Percentiles rank a stretch among this genome's conserved stretches.
These are phyloP conservation scores for Akabosia matsudoensis DNA, from an alignment of 1,140 invertebrate genomes.

Conservation along the genomic window DNA sequence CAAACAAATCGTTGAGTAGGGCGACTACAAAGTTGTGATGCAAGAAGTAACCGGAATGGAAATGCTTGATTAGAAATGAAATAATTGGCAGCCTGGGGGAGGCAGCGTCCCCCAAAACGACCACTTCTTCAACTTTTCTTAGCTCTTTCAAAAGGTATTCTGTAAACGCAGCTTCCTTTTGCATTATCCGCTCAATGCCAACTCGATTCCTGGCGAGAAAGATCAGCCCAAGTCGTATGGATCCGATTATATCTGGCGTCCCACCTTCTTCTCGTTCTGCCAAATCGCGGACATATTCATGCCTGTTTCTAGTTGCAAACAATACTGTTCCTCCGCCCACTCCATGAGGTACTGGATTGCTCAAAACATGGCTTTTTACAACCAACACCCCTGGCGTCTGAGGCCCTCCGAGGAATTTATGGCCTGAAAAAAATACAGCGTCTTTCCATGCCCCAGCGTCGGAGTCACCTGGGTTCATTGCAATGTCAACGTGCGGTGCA, in stretches of 20 bases:
- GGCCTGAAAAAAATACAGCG: conserved; percentile 6
- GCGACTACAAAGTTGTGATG: conserved; percentile 86
- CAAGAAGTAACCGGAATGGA: conserved; percentile 57
- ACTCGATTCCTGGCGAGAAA: conserved; percentile 80
- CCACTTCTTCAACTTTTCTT: background rate
- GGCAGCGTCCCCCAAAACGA: background rate
- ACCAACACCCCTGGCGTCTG: conserved; percentile 56
- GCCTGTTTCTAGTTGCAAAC: conserved; percentile 57
- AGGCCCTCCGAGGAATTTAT: conserved; percentile 15
- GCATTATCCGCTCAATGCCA: conserved; percentile 67
- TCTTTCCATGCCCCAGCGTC: background rate
- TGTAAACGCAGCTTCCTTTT: conserved; percentile 61
- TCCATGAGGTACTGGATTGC: conserved; percentile 55
- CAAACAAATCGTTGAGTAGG: conserved; percentile 84
- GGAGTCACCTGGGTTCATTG: background rate
- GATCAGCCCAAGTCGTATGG: conserved; percentile 76
- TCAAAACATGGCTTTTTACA: conserved; percentile 64
- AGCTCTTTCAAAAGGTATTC: background rate
- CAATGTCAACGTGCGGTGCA: conserved; percentile 2
- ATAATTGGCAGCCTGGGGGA: background rate
- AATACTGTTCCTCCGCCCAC: conserved; percentile 62
- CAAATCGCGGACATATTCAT: conserved; percentile 58
- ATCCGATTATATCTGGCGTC: conserved; percentile 75
- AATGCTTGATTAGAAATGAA: conserved; percentile 6
- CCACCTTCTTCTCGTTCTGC: conserved; percentile 78